Base-by-base conservation (phyloP, 2,113 vertebrate species). In the Natator depressus region DNA sequence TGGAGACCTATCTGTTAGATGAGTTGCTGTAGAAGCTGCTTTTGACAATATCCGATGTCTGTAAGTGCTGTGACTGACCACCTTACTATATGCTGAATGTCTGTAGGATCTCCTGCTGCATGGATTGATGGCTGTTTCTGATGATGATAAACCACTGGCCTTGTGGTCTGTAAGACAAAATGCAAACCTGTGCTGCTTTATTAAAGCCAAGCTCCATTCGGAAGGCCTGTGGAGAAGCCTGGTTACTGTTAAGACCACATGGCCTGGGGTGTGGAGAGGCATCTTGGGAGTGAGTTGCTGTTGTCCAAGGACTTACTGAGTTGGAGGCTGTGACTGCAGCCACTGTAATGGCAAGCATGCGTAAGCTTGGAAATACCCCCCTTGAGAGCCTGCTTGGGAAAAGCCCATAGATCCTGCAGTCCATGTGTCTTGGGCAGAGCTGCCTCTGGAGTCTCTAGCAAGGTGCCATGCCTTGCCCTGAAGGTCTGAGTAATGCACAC, bases 101-200 rank as follows among this genome's bases (percentile, higher is more conserved):
- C 78, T 97, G 47, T 95, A 93, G 96, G 92, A 93, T 91, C 76
- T 95, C 53, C 84, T 91, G 94, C 65, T 95, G 92, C 89, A 85
- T 96, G 94, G 91, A 94, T 75, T 42, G 91, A 89, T 81, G 92
- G 54, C 75, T 78, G 42, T 27, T 96, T 92, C 91, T 90, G 84
- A 72, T 20, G 16, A 91, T 84, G 95, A 97, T 96, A 96, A 97
- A 97, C 12, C 29, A 76, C 55, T 86, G 88, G 72, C 88, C 76
- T 59, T 0, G 8, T 57, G 88, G 57, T 96, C 93, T 81, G 27
- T 84, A 29, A 86, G 91, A 86, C 35, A 19, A 6, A 27, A 12
- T 57, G 81, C 89, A 80, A 46, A 72, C 57, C 76, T 91, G 86
- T 87, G 83, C 55, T 83, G 54, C 11, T 62, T 93, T 91, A 53